A percentile compares a stretch with the other conserved stretches of the same genome.
These are phyloP conservation scores for Eriocheir sinensis DNA, from an alignment of 1,140 invertebrate species.

Conservation along the genomic window DNA sequence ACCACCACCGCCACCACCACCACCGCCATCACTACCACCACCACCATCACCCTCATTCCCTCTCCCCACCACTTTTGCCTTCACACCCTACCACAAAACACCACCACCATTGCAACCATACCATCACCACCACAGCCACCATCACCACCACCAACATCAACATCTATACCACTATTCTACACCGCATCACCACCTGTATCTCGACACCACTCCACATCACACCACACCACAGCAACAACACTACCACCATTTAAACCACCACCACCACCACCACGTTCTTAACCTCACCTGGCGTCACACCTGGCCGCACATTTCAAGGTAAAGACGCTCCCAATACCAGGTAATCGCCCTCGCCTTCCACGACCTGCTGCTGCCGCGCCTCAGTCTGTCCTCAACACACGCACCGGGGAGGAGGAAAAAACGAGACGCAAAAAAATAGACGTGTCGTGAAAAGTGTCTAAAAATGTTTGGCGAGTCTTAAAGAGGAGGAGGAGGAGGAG, in stretches of 20 bases:
- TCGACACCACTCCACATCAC: no score
- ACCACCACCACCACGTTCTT: not conserved
- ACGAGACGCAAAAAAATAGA: conserved; percentile 18
- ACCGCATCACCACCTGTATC: no score
- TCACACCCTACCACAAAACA: no score
- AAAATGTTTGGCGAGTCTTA: conserved; percentile 24
- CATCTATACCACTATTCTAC: no score
- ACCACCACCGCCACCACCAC: not conserved
- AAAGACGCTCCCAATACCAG: not conserved
- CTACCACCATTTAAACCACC: no score
- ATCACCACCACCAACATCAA: no score
- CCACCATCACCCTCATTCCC: not conserved
- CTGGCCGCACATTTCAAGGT: no score
- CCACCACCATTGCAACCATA: no score
- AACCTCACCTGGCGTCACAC: not conserved
- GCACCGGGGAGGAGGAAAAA: not conserved
- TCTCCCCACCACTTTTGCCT: not conserved
- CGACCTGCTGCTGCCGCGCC: not conserved
- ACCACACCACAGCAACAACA: no score
- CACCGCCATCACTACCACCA: not conserved
- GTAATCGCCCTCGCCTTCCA: conserved; percentile 3
- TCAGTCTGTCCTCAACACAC: conserved; percentile 21
- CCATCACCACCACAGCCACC: no score
- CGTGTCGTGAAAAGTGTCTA: conserved; percentile 17
- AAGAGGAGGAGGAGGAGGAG: conserved; percentile 28